phyloP scores from a whole-genome alignment of 2,113 vertebrate genomes.

The Clarias macrocephalus region DNA sequence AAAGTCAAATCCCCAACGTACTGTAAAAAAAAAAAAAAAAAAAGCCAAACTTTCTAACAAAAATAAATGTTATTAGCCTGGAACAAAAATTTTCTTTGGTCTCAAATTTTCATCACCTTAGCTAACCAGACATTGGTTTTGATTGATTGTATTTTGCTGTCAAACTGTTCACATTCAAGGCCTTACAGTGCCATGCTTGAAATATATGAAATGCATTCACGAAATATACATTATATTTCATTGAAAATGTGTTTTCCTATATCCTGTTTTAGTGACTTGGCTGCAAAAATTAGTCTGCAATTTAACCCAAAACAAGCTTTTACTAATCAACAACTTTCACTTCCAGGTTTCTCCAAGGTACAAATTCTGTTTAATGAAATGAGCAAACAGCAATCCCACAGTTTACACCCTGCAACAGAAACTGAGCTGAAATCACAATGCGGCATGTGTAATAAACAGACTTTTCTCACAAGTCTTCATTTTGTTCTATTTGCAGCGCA shows the following conservation, averaged over 20 bases:
- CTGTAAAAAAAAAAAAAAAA: no score
- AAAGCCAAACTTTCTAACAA: no score
- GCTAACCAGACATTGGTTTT: no score
- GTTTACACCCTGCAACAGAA: constrained; percentile 70
- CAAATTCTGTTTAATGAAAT: constrained; percentile 76
- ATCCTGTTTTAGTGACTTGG: neutral
- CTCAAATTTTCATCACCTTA: no score
- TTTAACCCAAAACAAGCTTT: constrained; percentile 60
- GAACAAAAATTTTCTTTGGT: no score
- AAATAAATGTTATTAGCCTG: no score
- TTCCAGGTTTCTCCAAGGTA: constrained; percentile 74
- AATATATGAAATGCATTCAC: neutral
- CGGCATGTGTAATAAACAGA: constrained; percentile 73
- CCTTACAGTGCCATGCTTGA: neutral
- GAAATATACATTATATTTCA: neutral
- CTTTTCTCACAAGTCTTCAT: constrained; percentile 70
- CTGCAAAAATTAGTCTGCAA: neutral
- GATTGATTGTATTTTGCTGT: neutral
- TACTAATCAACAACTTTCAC: constrained; percentile 74
- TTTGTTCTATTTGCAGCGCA: constrained; percentile 74
- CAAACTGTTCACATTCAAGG: neutral
- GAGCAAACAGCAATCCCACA: constrained; percentile 74
- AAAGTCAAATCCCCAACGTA: no score
- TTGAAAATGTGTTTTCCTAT: neutral
- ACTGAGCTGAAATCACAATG: constrained; percentile 59